Conservation (phyloP, 2,797 vertebrate species). For the Orientallactaga sibirica region DNA sequence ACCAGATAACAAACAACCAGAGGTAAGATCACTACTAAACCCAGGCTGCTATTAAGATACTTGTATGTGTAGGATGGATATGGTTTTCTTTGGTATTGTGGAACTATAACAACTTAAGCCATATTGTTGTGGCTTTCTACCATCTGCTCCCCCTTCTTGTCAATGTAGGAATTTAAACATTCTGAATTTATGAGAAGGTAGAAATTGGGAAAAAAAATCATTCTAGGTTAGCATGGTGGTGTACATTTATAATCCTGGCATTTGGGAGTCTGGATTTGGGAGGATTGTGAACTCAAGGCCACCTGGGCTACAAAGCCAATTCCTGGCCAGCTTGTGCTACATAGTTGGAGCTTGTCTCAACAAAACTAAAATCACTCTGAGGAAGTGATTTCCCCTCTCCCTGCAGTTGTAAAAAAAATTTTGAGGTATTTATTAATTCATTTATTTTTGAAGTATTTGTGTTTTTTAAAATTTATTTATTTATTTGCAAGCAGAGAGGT, state of each 20-base stretch:
- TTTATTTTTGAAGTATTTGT: too few species aligned
- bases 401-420: not conserved
- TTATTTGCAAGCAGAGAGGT: too few species aligned
- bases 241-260: not conserved
- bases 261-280: not conserved
- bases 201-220: not conserved
- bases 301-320: not conserved
- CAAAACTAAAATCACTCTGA: not conserved
- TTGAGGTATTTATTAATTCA: not conserved
- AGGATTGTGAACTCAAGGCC: not conserved
- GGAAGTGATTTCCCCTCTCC: not conserved
- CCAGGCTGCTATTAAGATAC: not conserved
- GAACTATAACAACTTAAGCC: constrained; percentile 24
- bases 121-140: constrained; percentile 31
- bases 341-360: not conserved
- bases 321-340: not conserved
- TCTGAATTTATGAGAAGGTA: constrained; percentile 12
- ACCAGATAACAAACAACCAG: constrained; percentile 99
- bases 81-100: constrained; percentile 61
- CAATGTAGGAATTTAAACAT: constrained; percentile 10
- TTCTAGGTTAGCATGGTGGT: not conserved
- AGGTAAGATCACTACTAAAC: constrained; percentile 89
- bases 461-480: not conserved
- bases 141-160: not conserved
- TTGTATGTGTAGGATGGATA: not conserved